phyloP scores from a whole-genome alignment of 1,140 invertebrate genomes.

The Ooceraea biroi region DNA sequence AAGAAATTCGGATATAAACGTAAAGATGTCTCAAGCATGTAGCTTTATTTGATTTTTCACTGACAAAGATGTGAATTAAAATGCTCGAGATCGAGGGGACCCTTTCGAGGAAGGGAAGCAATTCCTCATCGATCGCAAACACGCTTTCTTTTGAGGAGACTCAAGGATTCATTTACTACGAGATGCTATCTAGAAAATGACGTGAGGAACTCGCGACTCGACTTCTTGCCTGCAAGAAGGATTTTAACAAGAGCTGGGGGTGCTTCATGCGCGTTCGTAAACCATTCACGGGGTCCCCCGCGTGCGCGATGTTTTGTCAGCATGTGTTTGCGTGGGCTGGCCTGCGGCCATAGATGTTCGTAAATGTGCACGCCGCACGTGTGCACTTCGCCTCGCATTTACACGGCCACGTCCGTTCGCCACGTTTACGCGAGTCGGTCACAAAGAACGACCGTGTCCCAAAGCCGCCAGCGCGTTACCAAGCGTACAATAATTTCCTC shows the following conservation, averaged over 20 bases:
- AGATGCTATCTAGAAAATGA: slow-evolving; percentile 29
- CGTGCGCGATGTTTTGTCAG: slow-evolving; percentile 44
- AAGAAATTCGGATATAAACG: too few relatives aligned
- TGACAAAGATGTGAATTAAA: background rate
- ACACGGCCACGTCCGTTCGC: slow-evolving; percentile 4
- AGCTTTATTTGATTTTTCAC: background rate
- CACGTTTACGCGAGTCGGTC: slow-evolving; percentile 14
- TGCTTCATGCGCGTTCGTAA: slow-evolving; percentile 26
- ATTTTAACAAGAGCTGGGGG: slow-evolving; percentile 41
- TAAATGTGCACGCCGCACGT: slow-evolving; percentile 27
- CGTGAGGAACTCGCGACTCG: slow-evolving; percentile 22
- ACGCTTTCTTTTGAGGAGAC: background rate
- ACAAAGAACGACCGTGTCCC: slow-evolving; percentile 37
- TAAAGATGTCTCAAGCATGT: too few relatives aligned
- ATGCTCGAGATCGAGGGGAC: background rate
- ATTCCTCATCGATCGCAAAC: background rate
- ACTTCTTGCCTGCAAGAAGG: background rate
- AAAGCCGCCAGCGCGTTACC: slow-evolving; percentile 1
- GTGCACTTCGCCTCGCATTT: slow-evolving; percentile 8
- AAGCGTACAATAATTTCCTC: slow-evolving; percentile 45
- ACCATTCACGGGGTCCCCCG: slow-evolving; percentile 11
- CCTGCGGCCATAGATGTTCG: slow-evolving; percentile 31
- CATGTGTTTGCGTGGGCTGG: slow-evolving; percentile 27
- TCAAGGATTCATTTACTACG: slow-evolving; percentile 29
- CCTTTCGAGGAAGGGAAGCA: slow-evolving; percentile 18